Conservation (phyloP, 2,888 invertebrate species). For the Caenorhabditis japonica region DNA sequence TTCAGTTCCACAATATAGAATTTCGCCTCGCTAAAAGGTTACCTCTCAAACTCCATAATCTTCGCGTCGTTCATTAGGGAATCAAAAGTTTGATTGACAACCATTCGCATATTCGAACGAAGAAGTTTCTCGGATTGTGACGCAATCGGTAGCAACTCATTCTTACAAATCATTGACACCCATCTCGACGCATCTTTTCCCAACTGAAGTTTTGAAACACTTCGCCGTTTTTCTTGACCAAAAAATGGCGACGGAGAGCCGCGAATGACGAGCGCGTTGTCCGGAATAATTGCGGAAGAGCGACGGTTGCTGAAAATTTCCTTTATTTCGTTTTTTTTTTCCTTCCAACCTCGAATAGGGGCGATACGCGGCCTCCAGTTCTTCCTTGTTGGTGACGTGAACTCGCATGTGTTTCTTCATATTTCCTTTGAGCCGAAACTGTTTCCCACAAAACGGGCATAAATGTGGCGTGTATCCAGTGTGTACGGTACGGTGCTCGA, state of each 20-base stretch:
- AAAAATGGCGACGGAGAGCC: conserved; percentile 27
- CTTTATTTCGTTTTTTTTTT: background rate
- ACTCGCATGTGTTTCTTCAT: conserved; percentile 51
- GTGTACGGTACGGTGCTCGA: conserved; percentile 51
- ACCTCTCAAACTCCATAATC: conserved; percentile 44
- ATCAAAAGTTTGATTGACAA: background rate
- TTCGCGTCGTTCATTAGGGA: conserved; percentile 13
- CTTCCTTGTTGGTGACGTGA: conserved; percentile 46
- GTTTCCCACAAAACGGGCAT: conserved; percentile 51
- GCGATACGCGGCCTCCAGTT: conserved; percentile 49
- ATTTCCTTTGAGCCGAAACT: conserved; percentile 49
- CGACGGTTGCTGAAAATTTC: conserved; percentile 27
- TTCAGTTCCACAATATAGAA: no score
- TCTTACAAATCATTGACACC: conserved; percentile 25
- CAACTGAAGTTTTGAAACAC: conserved; percentile 20
- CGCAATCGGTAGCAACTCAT: conserved; percentile 25
- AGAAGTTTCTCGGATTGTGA: conserved; percentile 26
- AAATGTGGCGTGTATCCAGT: conserved; percentile 46
- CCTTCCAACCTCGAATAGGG: conserved; percentile 33
- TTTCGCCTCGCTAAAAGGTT: no score
- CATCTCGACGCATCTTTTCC: conserved; percentile 42
- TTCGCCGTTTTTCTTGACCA: background rate
- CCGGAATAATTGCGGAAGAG: conserved; percentile 7
- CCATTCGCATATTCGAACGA: background rate
- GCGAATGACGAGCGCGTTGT: conserved; percentile 47